These are phyloP conservation scores for Tipula vernalis DNA, from an alignment of 2,888 invertebrate species.

Conservation along the genomic window DNA sequence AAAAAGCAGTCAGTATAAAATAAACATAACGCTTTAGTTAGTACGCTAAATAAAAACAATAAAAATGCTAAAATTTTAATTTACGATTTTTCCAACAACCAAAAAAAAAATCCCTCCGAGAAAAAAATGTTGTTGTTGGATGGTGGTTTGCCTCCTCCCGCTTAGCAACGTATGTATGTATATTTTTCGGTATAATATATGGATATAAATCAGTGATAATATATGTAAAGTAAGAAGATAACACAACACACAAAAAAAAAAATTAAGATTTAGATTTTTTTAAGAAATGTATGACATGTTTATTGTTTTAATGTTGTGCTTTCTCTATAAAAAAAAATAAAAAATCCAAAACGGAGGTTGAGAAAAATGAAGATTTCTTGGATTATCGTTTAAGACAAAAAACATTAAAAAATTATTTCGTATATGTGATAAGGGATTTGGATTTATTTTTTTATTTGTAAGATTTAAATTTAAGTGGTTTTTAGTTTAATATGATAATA, in stretches of 20 bases:
- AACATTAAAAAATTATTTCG: background rate
- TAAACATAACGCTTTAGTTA: background rate
- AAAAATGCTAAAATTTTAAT: background rate
- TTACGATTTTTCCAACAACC: background rate
- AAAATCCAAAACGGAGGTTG: background rate
- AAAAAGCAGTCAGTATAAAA: background rate
- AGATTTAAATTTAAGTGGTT: background rate
- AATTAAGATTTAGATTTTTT: background rate
- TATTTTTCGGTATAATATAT: background rate
- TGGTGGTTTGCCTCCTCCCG: background rate
- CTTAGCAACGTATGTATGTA: background rate
- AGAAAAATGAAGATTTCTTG: background rate
- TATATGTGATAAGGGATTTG: background rate
- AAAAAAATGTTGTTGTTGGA: background rate
- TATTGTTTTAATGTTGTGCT: background rate
- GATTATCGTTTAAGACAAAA: background rate
- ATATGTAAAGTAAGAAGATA: background rate
- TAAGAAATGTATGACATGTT: background rate
- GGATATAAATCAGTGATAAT: background rate
- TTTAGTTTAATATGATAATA: background rate
- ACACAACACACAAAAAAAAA: background rate
- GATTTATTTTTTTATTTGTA: background rate
- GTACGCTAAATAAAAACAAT: background rate
- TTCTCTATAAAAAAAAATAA: background rate
- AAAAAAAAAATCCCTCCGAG: background rate